These are phyloP conservation scores for Tenrec ecaudatus DNA, from an alignment of 2,113 vertebrate genomes.

Conservation along the genomic window DNA sequence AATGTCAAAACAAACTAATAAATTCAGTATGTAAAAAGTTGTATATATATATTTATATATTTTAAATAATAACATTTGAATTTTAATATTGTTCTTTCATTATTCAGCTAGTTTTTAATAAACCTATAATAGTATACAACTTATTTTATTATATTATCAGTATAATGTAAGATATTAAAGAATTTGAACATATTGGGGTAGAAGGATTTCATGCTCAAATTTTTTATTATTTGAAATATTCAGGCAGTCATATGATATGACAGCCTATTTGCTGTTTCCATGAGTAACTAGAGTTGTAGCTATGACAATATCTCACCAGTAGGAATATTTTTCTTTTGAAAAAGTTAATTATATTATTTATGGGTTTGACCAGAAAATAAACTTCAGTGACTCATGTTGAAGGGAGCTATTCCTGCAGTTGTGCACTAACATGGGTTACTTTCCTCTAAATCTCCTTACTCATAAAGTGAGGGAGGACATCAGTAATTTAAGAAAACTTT, in stretches of 20 bases:
- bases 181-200: neutral
- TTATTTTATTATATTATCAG: neutral
- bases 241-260: neutral
- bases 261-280: conserved; percentile 18
- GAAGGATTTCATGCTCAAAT: neutral
- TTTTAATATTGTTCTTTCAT: conserved; percentile 45
- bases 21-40: conserved; percentile 18
- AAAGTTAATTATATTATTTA: conserved; percentile 14
- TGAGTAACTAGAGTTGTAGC: neutral
- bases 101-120: neutral
- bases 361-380: conserved; percentile 10
- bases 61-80: conserved; percentile 20
- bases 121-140: neutral
- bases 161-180: neutral
- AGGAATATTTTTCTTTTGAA: conserved; percentile 40
- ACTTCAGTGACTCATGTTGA: neutral
- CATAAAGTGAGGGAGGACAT: neutral
- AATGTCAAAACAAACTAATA: conserved; percentile 68
- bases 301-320: conserved; percentile 6
- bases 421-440: neutral
- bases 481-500: neutral
- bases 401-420: neutral
- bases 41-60: neutral
- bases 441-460: neutral
- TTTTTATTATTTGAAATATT: conserved; percentile 50